A percentile compares a stretch with the other conserved stretches of the same genome.
These are phyloP conservation scores for Orius insidiosus DNA, from an alignment of 1,140 invertebrate species.

Conservation along the genomic window DNA sequence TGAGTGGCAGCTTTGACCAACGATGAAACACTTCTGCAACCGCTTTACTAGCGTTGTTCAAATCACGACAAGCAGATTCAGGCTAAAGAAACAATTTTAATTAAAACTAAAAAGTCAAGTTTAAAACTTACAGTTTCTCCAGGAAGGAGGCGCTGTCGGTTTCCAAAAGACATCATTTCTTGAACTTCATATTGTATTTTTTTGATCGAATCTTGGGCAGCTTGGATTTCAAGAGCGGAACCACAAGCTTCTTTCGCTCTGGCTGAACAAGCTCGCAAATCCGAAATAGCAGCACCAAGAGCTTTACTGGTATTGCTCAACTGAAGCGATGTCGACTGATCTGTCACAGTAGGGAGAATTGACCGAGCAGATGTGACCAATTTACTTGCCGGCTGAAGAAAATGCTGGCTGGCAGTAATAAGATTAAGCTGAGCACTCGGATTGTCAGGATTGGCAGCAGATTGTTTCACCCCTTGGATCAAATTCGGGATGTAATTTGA, in stretches of 20 bases:
- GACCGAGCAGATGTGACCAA: constrained; percentile 62
- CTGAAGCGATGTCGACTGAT: constrained; percentile 58
- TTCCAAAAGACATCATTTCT: constrained; percentile 56
- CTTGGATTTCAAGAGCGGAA: constrained; percentile 60
- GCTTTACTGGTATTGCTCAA: constrained; percentile 54
- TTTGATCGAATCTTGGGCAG: constrained; percentile 48
- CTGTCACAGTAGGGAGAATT: constrained; percentile 67
- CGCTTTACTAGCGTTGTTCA: constrained; percentile 48
- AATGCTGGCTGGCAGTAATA: constrained; percentile 73
- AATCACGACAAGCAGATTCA: constrained; percentile 52
- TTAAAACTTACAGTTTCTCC: constrained; percentile 50
- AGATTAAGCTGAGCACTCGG: constrained; percentile 60
- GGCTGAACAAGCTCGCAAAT: constrained; percentile 60
- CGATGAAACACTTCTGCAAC: constrained; percentile 57
- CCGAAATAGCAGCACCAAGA: constrained; percentile 53
- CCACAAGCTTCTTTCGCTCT: constrained; percentile 74
- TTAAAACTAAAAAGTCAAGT: constrained; percentile 3
- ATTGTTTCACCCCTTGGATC: constrained; percentile 63
- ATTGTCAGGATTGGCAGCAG: constrained; percentile 49
- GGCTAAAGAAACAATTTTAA: constrained; percentile 28
- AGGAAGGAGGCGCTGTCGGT: constrained; percentile 62
- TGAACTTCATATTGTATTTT: constrained; percentile 65
- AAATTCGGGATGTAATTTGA: constrained; percentile 64
- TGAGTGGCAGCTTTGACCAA: constrained; percentile 69
- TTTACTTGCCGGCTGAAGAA: constrained; percentile 46